Evolutionary conservation across 2,797 vertebrate species (phyloP).

Genomic region (Propithecus deckenii): DNA sequence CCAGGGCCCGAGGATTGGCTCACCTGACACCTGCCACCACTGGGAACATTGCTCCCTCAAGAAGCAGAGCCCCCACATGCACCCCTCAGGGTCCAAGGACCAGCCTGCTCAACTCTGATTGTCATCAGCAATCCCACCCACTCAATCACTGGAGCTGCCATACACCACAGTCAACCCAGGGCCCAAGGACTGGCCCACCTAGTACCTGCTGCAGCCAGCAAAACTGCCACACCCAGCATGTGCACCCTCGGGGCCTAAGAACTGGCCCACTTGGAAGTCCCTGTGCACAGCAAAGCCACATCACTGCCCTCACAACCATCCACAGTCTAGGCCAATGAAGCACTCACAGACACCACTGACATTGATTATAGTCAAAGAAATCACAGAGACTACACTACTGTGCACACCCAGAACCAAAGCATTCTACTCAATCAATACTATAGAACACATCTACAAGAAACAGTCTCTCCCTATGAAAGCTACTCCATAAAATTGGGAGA

Average conservation of each 20-base stretch:
- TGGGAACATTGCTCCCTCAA: not conserved
- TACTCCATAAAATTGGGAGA: not conserved
- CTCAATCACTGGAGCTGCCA: not conserved
- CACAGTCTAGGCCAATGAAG: not conserved
- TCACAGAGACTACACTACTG: not conserved
- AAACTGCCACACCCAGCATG: not conserved
- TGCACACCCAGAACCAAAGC: not conserved
- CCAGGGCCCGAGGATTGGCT: no score
- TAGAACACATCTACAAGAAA: not conserved
- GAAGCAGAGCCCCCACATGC: not conserved
- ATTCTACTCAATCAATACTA: not conserved
- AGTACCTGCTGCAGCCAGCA: not conserved
- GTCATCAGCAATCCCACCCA: not conserved
- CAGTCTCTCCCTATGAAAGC: not conserved
- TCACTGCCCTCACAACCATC: not conserved
- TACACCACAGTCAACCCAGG: not conserved
- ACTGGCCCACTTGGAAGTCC: not conserved
- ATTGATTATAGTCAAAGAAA: not conserved
- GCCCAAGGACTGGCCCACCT: not conserved
- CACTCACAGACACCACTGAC: not conserved
- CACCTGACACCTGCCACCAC: not conserved
- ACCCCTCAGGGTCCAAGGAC: not conserved
- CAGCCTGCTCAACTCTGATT: no score
- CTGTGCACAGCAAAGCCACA: not conserved
- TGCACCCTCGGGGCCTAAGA: not conserved